These are phyloP conservation scores for Rhagologus leucostigma DNA, from an alignment of 2,113 vertebrate genomes.

Conservation along the genomic window DNA sequence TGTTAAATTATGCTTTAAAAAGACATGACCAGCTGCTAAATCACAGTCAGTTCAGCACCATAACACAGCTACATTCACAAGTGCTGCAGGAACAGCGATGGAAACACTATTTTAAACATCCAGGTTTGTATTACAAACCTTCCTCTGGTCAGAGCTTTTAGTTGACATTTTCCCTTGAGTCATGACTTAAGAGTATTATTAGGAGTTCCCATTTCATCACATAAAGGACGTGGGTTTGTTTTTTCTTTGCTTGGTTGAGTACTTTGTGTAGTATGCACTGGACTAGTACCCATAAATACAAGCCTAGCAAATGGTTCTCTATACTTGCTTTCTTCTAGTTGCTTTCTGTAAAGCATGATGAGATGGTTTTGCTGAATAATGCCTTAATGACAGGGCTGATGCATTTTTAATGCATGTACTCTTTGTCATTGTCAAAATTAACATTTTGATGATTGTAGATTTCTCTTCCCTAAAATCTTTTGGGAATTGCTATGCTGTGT, in stretches of 20 bases:
- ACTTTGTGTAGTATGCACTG: neutral
- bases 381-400: conserved; percentile 37
- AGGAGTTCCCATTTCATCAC: conserved; percentile 25
- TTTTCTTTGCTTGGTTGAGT: conserved; percentile 12
- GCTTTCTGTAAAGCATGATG: conserved; percentile 11
- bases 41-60: neutral
- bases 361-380: conserved; percentile 55
- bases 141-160: conserved; percentile 32
- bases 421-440: conserved; percentile 53
- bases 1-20: conserved; percentile 27
- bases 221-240: neutral
- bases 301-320: conserved; percentile 4
- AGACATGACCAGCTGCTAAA: neutral
- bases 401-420: conserved; percentile 43
- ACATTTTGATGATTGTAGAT: conserved; percentile 52
- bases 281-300: neutral
- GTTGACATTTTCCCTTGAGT: conserved; percentile 24
- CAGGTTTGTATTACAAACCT: conserved; percentile 55
- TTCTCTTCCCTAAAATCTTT: conserved; percentile 4
- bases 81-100: neutral
- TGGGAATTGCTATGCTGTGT: neutral
- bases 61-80: neutral
- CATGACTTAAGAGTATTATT: conserved; percentile 14
- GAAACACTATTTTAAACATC: conserved; percentile 28
- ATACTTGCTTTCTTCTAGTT: neutral